Base-by-base conservation (phyloP, 1,140 invertebrate genomes). In the Galleria mellonella region DNA sequence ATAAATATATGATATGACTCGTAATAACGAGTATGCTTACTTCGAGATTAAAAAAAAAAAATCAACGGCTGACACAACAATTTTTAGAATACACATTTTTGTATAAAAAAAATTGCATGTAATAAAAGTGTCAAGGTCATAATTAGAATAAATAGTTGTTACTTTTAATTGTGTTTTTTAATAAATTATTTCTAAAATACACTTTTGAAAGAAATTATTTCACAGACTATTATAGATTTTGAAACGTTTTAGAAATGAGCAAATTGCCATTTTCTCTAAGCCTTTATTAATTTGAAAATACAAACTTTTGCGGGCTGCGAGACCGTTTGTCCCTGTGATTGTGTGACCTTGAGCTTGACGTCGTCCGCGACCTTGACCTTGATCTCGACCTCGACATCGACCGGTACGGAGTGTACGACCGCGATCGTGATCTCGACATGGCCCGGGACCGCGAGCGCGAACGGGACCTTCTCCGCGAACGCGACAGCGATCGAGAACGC, bases 321-420 rank as follows among this genome's bases (percentile, higher is more conserved):
- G 77, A 79, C 9, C 62, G 64, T 52, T 67, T 51, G 50, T 33
- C 64, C 45, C 43, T 78, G 53, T 38, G 64, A 44, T 54, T 69
- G 54, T 48, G 83, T 9, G 87, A 81, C 44, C 57, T 73, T 7
- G 88, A 87, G 49, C 65, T 75, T 32, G 70, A 87, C 47, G 35
- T 29, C 8, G 59, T 59, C 32, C 47, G 45, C 9, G 47, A 45
- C 3, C 32, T 11, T 7, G 32, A 11, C 23, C 29, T 36, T 5
- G 53, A 55, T 6, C 54, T 43, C 7, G 62, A 64, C 59, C 70
- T 11, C 43, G 77, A 53, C 53, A 35, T 17, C 8, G 59, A 62
- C 30, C 47, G 46, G 9, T 50, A 45, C 4, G 43, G 28, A 9
- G 32, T 28, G 33, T 37, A 44, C 1, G 53, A 57, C 8, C 54